Evolutionary conservation across 2,113 vertebrate species (phyloP).

Genomic region (Mystacornis crossleyi): DNA sequence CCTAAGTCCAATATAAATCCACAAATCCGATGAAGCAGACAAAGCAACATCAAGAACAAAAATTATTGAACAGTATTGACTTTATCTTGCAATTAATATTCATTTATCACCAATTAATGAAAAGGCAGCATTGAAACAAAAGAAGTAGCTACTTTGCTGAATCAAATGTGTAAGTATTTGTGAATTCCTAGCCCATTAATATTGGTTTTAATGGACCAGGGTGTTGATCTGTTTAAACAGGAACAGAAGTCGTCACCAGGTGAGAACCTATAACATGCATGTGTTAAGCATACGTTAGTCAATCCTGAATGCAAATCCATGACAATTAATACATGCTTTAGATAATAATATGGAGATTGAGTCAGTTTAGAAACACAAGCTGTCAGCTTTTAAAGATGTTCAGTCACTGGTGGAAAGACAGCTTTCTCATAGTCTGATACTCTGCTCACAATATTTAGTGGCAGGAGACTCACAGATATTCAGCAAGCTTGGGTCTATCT

Average conservation of each 20-base stretch:
- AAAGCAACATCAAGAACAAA: neutral
- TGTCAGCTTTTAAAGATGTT: neutral
- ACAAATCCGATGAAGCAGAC: neutral
- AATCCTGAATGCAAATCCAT: neutral
- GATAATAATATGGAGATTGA: neutral
- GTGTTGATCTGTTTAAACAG: neutral
- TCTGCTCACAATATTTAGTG: neutral
- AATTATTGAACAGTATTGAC: neutral
- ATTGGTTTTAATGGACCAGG: neutral
- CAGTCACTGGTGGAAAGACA: neutral
- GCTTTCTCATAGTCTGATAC: neutral
- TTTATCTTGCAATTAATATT: neutral
- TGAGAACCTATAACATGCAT: neutral
- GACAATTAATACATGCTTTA: neutral
- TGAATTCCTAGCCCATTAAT: neutral
- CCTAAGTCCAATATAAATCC: neutral
- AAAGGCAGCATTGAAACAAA: neutral
- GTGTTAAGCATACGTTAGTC: neutral
- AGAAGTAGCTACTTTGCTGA: neutral
- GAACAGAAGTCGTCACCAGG: neutral
- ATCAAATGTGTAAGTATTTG: neutral
- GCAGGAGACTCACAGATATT: neutral
- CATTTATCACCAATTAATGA: neutral
- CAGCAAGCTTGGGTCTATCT: neutral
- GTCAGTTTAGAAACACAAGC: neutral